Evolutionary conservation across 1,140 invertebrate species (phyloP), one percentile per base, ranked within the genome.

Genomic region (Drosophila pseudoobscura): DNA sequence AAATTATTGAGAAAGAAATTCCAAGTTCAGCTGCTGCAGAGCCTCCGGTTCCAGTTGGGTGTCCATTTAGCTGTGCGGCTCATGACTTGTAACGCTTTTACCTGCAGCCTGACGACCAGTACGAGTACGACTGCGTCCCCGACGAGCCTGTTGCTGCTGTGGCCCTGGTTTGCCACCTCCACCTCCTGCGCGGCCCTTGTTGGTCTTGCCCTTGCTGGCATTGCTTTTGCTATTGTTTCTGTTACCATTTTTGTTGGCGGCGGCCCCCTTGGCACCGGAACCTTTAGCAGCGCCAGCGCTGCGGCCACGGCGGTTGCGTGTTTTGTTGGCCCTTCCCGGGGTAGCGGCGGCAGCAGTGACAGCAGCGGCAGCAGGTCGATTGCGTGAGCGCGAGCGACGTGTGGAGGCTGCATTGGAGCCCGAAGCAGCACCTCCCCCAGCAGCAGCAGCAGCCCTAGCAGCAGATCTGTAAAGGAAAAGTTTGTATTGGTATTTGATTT

Each of bases 81-180:
- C 43, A 45, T 52, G 46, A 49, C 65, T 72, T 88, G 82, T 58
- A 75, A 65, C 83, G 89, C 80, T 90, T 91, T 91, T 91, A 91
- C 90, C 90, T 91, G 74, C 35, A 66, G 55, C 75, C 29, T 70
- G 58, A 15, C 87, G 62, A 77, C 68, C 78, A 69, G 80, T 62
- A 54, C 87, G 85, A 72, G 62, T 84, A 68, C 90, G 90, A 79
- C 80, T 85, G 65, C 90, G 90, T 73, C 89, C 89, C n/a, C 82
- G 82, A 51, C 89, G 79, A 61, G 69, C 84, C 41, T 64, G 60
- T 66, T 79, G 73, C 49, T 75, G 71, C 24, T 47, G 29, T 53
- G 56, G 44, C 20, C 29, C 44, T 29, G 41, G 29, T 26, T 41
- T 47, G 15, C 51, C 51, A 9, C 29, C 8, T 31, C 2, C 54